Evolutionary conservation across 53 echinoderm and acorn worm genomes (phyloP), one percentile per base, ranked within the genome.

Genomic region (Echinometra lucunter): DNA sequence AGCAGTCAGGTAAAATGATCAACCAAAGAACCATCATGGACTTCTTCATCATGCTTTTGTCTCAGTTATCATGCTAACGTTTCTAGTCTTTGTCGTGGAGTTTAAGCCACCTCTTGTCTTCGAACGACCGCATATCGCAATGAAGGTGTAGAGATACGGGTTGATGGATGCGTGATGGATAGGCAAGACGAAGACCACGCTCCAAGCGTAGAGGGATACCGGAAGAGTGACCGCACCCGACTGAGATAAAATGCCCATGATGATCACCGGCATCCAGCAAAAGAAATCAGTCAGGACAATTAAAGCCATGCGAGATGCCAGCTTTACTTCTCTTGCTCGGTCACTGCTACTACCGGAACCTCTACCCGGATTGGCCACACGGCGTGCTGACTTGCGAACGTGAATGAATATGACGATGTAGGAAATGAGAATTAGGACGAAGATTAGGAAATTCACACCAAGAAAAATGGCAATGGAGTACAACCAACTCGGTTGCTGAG

Each of bases 241-340:
- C 82, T 95, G 96, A 0, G 95, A 96, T 11, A 97, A 23, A 11
- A 97, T 72, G 27, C 97, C 96, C 97, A 97, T 97, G 57, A 96
- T 94, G 92, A 97, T 96, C 58, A 97, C 95, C 0, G 97, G 97
- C 95, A 97, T 95, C 97, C 97, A 97, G 87, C 97, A 97, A 37
- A 66, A 89, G 90, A 96, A 97, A 74, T 97, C 96, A 3, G 97
- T 97, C 34, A 90, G 95, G 23, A 97, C 95, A 25, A 97, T 96
- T 37, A 97, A 30, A 16, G 95, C 95, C 97, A 97, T 97, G 44
- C 94, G 93, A 28, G 47, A 69, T 19, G 97, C 97, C 95, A 97
- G 66, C 49, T 95, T 95, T 44, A 96, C 83, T 45, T 97, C 96
- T 25, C 94, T 92, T 37, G 96, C 95, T 34, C 37, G 89, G 23